Evolutionary conservation across 2,113 vertebrate species (phyloP), one percentile per base, ranked within the genome.

Genomic region (Orthochromis indermauri): DNA sequence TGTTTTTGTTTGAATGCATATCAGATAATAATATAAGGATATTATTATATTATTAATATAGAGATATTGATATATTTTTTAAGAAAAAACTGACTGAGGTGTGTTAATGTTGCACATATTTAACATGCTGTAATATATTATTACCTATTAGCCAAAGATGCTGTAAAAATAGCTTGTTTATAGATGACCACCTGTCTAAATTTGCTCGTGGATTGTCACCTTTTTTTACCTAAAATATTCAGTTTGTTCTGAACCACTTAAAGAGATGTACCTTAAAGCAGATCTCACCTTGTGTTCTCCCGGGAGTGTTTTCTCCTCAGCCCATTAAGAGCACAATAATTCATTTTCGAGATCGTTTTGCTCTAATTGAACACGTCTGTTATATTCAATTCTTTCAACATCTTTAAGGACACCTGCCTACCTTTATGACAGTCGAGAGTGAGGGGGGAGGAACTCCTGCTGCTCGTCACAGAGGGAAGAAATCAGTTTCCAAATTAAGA

Each of bases 401-500:
- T 85, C 85, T 92, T 91, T 83, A 83, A 93, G 91, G 93, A 94
- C 93, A 94, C 94, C 94, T 95, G 86, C 92, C 88, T 94, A 88
- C 90, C 88, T 94, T 88, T 90, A 90, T 90, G 89, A 94, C 92
- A 93, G 89, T 79, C n/a, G 31, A 90, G 85, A 53, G 26, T 16
- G 68, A 49, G 71, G 71, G 54, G 82, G 57, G 68, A 42, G 83
- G 71, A 54, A 78, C 84, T 92, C 84, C 90, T 83, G 88, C 90
- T 93, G 86, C 93, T 92, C 87, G 90, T 92, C 95, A 94, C 87
- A 92, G 90, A 94, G 93, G 88, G 91, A 94, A 91, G 89, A 95
- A 95, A 95, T 95, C 94, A 92, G 90, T 95, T 96, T 96, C 93
- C 93, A 96, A 95, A 97, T 96, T 96, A 96, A 96, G 93, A 96